Conservation (phyloP, 2,888 invertebrate genomes). For the Orthosia cruda region DNA sequence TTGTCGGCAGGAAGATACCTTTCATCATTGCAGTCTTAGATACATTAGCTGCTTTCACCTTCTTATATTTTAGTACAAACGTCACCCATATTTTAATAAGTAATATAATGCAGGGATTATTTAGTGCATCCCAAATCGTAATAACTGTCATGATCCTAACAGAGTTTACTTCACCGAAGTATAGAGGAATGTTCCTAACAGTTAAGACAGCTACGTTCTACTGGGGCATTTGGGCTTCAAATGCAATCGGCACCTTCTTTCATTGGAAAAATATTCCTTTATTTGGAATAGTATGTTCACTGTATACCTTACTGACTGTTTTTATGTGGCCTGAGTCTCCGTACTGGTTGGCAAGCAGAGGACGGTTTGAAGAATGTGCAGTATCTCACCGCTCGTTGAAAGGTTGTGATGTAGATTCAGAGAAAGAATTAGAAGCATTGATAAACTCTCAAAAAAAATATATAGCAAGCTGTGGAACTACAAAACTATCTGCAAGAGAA, state of each 20-base stretch:
- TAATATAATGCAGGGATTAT: slow-evolving; percentile 61
- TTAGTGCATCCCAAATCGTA: slow-evolving; percentile 42
- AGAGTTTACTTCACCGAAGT: slow-evolving; percentile 73
- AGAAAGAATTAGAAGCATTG: slow-evolving; percentile 72
- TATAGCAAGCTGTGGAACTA: slow-evolving; percentile 24
- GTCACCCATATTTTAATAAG: slow-evolving; percentile 68
- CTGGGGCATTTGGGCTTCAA: slow-evolving; percentile 73
- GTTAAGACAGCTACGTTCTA: slow-evolving; percentile 69
- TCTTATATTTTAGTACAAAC: slow-evolving; percentile 68
- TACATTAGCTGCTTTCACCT: slow-evolving; percentile 55
- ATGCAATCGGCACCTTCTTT: slow-evolving; percentile 74
- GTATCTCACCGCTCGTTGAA: slow-evolving; percentile 73
- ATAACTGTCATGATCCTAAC: slow-evolving; percentile 66
- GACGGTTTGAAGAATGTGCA: slow-evolving; percentile 72
- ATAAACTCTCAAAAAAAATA: slow-evolving; percentile 70
- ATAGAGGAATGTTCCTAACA: slow-evolving; percentile 72
- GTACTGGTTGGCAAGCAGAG: slow-evolving; percentile 76
- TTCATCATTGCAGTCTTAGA: slow-evolving; percentile 57
- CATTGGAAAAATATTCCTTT: slow-evolving; percentile 72
- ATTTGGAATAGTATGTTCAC: slow-evolving; percentile 59
- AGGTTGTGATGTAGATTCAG: slow-evolving; percentile 69
- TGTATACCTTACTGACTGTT: slow-evolving; percentile 56
- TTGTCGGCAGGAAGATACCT: slow-evolving; percentile 66
- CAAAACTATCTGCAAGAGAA: slow-evolving; percentile 11
- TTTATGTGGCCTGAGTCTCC: slow-evolving; percentile 67